Evolutionary conservation across 2,113 vertebrate species (phyloP).

Genomic region (Emydocephalus ijimae): DNA sequence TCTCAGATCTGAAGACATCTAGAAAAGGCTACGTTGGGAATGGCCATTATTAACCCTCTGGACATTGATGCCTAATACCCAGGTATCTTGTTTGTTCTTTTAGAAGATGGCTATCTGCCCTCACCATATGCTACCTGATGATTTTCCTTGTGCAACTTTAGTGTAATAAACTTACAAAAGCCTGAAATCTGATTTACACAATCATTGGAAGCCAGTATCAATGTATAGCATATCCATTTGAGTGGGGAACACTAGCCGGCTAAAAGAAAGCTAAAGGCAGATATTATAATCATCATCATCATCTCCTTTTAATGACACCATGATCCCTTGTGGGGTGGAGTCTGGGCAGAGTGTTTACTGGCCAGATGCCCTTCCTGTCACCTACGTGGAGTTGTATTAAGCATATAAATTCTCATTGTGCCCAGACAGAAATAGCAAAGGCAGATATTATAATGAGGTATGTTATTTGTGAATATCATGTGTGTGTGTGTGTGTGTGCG

Average conservation of each 20-base stretch:
- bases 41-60: background rate
- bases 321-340: no score
- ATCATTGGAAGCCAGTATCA: background rate
- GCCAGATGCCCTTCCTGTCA: no score
- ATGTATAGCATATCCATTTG: background rate
- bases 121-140: background rate
- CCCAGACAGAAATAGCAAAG: no score
- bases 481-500: background rate
- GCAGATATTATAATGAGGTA: background rate
- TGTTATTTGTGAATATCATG: background rate
- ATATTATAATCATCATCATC: no score
- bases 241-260: background rate
- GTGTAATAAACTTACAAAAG: background rate
- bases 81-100: background rate
- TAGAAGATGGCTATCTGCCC: background rate
- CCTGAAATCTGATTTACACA: background rate
- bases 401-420: no score
- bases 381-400: no score
- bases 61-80: background rate
- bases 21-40: background rate
- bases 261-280: background rate
- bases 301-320: no score
- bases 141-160: background rate
- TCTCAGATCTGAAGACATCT: background rate
- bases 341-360: no score